Evolutionary conservation across 92 coral and sea anemone species (phyloP).

Genomic region (Phenganax subtilis): DNA sequence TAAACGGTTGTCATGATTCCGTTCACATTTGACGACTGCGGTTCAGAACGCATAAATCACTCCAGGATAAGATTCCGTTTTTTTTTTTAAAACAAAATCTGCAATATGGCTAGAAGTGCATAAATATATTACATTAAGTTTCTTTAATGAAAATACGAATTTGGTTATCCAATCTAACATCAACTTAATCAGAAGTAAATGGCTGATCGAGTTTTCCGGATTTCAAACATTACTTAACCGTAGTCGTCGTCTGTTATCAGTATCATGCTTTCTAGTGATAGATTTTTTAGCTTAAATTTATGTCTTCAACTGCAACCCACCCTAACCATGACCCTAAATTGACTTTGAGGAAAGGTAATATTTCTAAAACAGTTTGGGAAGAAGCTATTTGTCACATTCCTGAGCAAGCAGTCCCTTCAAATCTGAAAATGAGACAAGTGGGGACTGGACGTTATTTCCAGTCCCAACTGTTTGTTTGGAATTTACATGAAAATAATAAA

Average conservation of each 20-base stretch:
- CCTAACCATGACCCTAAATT: background rate
- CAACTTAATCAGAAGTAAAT: background rate
- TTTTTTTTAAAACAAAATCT: background rate
- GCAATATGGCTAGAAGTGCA: no score
- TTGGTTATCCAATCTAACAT: background rate
- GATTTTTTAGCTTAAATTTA: background rate
- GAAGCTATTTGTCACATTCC: no score
- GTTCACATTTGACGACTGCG: background rate
- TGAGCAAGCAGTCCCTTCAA: no score
- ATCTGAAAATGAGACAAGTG: no score
- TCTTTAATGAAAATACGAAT: background rate
- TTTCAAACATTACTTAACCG: background rate
- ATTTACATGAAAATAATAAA: no score
- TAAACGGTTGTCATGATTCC: background rate
- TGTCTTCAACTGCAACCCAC: constrained; percentile 7
- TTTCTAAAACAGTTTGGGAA: no score
- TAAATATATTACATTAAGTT: no score
- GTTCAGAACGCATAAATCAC: background rate
- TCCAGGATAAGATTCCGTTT: background rate
- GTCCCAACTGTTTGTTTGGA: no score
- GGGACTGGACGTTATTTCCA: no score
- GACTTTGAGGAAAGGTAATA: no score
- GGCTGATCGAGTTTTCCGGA: no score
- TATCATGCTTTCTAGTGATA: background rate
- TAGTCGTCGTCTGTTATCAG: background rate